Evolutionary conservation across 2,888 invertebrate species (phyloP).

Genomic region (Luperina testacea): DNA sequence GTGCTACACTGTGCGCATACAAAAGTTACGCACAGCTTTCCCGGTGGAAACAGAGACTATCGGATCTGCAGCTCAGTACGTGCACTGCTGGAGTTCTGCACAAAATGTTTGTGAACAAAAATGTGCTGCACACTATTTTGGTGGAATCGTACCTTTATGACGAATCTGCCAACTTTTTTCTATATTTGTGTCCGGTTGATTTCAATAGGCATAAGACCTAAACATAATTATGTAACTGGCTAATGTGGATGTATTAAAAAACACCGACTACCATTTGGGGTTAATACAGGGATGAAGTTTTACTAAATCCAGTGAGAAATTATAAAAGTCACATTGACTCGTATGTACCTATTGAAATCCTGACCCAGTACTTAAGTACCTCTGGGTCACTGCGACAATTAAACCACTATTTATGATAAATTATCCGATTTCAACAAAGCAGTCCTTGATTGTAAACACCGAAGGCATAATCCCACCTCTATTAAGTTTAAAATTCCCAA

Average conservation of each 20-base stretch:
- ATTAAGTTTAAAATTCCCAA: constrained; percentile 41
- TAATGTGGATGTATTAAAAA: background rate
- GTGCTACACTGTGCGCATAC: too few species aligned
- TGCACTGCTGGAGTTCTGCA: too few species aligned
- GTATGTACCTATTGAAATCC: background rate
- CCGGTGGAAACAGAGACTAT: too few species aligned
- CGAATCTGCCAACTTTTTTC: too few species aligned
- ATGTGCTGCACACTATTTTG: too few species aligned
- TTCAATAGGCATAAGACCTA: background rate
- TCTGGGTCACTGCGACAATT: background rate
- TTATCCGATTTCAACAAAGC: constrained; percentile 34
- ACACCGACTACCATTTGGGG: too few species aligned
- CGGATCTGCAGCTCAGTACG: too few species aligned
- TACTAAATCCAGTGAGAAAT: background rate
- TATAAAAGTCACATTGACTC: background rate
- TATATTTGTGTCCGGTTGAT: background rate
- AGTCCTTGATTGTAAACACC: constrained; percentile 13
- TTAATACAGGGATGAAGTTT: background rate
- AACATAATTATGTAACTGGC: background rate
- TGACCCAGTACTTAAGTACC: background rate
- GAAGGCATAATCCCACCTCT: constrained; percentile 30
- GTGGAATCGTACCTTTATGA: too few species aligned
- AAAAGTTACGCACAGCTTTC: too few species aligned
- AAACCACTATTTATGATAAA: background rate
- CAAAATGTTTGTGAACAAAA: too few species aligned